These are phyloP conservation scores for Austrofundulus limnaeus DNA, from an alignment of 2,113 vertebrate species.

Conservation along the genomic window DNA sequence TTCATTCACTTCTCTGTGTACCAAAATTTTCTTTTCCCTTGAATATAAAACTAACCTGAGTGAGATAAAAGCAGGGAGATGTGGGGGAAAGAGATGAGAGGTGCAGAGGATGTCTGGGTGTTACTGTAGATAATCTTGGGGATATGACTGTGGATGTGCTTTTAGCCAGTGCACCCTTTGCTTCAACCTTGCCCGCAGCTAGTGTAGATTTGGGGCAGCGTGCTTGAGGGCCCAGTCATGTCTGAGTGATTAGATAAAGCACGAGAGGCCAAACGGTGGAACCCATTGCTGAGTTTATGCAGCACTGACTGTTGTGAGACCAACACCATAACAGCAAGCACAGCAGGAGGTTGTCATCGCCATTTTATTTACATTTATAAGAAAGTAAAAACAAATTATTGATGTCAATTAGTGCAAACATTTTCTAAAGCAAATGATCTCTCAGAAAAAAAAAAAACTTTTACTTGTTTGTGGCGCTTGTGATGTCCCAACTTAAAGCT, in stretches of 20 bases:
- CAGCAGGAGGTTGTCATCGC: constrained; percentile 19
- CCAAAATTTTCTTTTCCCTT: constrained; percentile 10
- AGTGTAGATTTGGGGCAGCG: constrained; percentile 63
- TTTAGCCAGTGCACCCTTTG: constrained; percentile 64
- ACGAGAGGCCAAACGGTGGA: constrained; percentile 62
- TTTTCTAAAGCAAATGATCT: constrained; percentile 26
- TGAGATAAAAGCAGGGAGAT: constrained; percentile 23
- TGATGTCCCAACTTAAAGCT: constrained; percentile 21
- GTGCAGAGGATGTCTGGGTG: constrained; percentile 34
- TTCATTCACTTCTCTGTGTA: constrained; percentile 8
- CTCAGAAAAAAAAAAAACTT: constrained; percentile 28
- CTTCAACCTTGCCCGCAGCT: constrained; percentile 75
- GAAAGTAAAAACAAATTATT: constrained; percentile 14
- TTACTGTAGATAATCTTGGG: constrained; percentile 59
- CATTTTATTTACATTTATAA: constrained; percentile 22
- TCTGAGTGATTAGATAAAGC: constrained; percentile 78
- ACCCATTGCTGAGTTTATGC: constrained; percentile 59
- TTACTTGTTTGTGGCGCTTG: constrained; percentile 24
- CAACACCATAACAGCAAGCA: constrained; percentile 14
- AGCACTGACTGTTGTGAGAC: constrained; percentile 44
- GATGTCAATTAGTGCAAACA: constrained; percentile 32
- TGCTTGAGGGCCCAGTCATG: constrained; percentile 68
- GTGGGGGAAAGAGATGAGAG: constrained; percentile 24
- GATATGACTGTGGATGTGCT: constrained; percentile 58
- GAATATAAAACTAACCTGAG: constrained; percentile 21